Conservation (phyloP, 2,888 invertebrate genomes). For the Phorcus lineatus region DNA sequence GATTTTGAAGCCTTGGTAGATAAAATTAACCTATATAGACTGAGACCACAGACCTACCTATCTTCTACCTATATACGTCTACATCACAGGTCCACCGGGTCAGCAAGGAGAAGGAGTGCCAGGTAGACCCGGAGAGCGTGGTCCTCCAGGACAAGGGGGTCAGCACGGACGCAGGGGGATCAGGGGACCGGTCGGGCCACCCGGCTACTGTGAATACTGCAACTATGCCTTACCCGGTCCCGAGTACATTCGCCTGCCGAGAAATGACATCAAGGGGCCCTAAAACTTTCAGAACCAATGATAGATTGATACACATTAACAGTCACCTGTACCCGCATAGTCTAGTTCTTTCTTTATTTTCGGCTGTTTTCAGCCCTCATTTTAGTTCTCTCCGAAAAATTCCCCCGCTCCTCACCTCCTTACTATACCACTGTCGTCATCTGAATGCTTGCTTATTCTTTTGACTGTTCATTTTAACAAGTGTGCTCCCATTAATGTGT, state of each 20-base stretch:
- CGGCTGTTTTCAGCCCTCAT: background rate
- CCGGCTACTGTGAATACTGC: slow-evolving; percentile 81
- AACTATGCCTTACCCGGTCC: slow-evolving; percentile 71
- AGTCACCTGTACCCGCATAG: slow-evolving; percentile 23
- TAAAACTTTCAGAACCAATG: slow-evolving; percentile 39
- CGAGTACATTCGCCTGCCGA: slow-evolving; percentile 48
- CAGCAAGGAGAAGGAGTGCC: slow-evolving; percentile 81
- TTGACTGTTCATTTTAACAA: background rate
- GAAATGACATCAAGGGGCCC: slow-evolving; percentile 67
- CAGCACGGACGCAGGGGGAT: slow-evolving; percentile 78
- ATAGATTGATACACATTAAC: background rate
- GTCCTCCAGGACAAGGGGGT: slow-evolving; percentile 66
- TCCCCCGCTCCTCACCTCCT: background rate
- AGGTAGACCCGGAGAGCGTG: slow-evolving; percentile 85
- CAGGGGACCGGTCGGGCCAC: slow-evolving; percentile 78
- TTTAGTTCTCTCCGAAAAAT: background rate
- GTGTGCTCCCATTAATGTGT: background rate
- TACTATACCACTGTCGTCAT: background rate
- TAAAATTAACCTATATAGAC: no score
- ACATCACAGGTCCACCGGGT: slow-evolving; percentile 80
- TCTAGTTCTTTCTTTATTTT: background rate
- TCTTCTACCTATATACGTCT: no score
- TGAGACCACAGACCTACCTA: no score
- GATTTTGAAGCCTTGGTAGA: no score
- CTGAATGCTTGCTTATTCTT: no score